These are phyloP conservation scores for Symphodus melops DNA, from an alignment of 2,113 vertebrate genomes.

Conservation along the genomic window DNA sequence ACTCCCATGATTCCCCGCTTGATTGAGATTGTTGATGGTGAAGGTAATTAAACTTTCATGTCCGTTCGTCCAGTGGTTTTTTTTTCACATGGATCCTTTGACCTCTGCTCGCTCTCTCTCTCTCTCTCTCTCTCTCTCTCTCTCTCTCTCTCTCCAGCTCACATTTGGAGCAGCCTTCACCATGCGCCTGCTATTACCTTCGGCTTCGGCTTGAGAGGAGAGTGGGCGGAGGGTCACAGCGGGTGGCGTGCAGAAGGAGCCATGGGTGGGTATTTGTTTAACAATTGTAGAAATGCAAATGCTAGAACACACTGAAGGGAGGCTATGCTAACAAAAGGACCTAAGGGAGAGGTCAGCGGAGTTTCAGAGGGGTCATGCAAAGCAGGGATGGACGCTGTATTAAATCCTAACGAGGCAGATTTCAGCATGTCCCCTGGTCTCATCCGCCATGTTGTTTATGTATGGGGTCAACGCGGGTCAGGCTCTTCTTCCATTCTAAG, in stretches of 20 bases:
- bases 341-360: constrained; percentile 67
- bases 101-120: constrained; percentile 37
- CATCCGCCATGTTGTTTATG: constrained; percentile 57
- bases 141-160: constrained; percentile 16
- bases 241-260: constrained; percentile 63
- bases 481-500: constrained; percentile 51
- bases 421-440: constrained; percentile 60
- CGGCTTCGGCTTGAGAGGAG: constrained; percentile 47
- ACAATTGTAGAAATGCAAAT: constrained; percentile 84
- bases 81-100: constrained; percentile 37
- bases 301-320: constrained; percentile 54
- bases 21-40: no score
- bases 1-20: no score
- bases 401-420: constrained; percentile 68
- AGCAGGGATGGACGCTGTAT: constrained; percentile 43
- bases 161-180: constrained; percentile 47
- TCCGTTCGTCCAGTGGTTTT: no score
- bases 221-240: constrained; percentile 73
- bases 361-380: constrained; percentile 55
- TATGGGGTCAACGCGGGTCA: constrained; percentile 56
- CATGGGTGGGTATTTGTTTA: constrained; percentile 80
- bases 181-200: constrained; percentile 59
- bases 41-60: no score
- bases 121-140: no score
- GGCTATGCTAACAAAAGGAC: constrained; percentile 77